Percentiles rank a stretch among this genome's conserved stretches.
phyloP scores from a whole-genome alignment of 2,113 vertebrate species.

The Rhineura floridana region DNA sequence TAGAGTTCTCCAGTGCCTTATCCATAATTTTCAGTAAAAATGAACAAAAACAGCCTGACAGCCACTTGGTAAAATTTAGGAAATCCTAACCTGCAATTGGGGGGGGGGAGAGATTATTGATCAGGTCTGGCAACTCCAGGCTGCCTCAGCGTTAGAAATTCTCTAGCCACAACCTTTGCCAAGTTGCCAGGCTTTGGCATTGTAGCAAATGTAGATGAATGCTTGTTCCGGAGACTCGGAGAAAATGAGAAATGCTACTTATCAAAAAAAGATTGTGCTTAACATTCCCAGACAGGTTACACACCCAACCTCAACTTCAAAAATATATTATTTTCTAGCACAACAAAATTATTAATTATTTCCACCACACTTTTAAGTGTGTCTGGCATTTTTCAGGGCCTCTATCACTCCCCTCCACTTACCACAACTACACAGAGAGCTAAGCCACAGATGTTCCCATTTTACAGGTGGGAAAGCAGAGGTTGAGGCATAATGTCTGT shows the following conservation, averaged over 20 bases:
- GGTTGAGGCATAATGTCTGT: too few species aligned
- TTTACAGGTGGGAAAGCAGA: background rate
- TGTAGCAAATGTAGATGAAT: background rate
- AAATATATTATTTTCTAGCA: background rate
- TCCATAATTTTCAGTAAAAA: background rate
- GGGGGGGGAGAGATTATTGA: too few species aligned
- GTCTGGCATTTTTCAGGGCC: background rate
- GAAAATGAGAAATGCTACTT: background rate
- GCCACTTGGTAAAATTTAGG: background rate
- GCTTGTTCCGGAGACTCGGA: background rate
- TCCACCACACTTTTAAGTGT: background rate
- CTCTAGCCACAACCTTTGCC: background rate
- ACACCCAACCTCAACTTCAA: background rate
- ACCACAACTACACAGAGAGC: background rate
- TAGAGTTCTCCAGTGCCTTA: background rate
- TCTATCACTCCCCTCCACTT: background rate
- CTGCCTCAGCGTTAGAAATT: background rate
- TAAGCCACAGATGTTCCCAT: background rate
- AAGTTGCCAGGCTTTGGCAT: background rate
- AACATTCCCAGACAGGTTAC: background rate
- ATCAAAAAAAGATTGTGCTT: background rate
- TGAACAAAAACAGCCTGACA: background rate
- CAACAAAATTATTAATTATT: background rate
- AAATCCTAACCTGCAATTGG: background rate
- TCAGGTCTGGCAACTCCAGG: background rate